Evolutionary conservation across 2,888 invertebrate genomes (phyloP), one percentile per base, ranked within the genome.

Genomic region (Diogma glabrata): DNA sequence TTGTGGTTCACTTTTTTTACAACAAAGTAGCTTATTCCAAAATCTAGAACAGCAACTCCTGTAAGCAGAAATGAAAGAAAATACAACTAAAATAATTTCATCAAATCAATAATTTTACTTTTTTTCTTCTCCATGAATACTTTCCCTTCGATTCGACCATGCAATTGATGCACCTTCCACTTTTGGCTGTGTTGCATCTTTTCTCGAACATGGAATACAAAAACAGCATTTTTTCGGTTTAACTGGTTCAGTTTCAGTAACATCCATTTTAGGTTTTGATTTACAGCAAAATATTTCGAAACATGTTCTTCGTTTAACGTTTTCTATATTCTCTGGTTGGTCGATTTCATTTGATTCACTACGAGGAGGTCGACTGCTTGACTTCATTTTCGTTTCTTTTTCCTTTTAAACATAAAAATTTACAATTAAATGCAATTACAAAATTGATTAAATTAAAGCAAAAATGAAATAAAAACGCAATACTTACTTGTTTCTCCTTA

Each of bases 81-180:
- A 4, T 7, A 19, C 16, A 16, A n/a, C 26, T 43, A 28, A 26
- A 26, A 38, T 38, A 14, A 20, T 49, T 36, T 47, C 16, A 45
- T 40, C 3, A n/a, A 26, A 16, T 46, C n/a, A 20, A 36, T 30
- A 16, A 28, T 20, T 12, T 51, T 53, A 56, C 53, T 53, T 49
- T 50, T 66, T 58, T 4, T 73, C 69, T 26, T 73, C 66, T 53
- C 75, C 77, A 28, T 75, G 59, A 60, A 71, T 77, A 60, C 75
- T 81, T 62, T 75, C 79, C 17, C 73, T 69, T 59, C 73, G 71
- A 56, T 71, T 76, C 59, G 67, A 26, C 66, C 66, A 55, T 64
- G 63, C 26, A 71, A 52, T 0, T 69, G 64, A 54, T 66, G 49
- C 53, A 23, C 54, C 49, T 43, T 59, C 56, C 30, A 63, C 67